Evolutionary conservation across 2,888 invertebrate genomes (phyloP).

Genomic region (Hyalella azteca): DNA sequence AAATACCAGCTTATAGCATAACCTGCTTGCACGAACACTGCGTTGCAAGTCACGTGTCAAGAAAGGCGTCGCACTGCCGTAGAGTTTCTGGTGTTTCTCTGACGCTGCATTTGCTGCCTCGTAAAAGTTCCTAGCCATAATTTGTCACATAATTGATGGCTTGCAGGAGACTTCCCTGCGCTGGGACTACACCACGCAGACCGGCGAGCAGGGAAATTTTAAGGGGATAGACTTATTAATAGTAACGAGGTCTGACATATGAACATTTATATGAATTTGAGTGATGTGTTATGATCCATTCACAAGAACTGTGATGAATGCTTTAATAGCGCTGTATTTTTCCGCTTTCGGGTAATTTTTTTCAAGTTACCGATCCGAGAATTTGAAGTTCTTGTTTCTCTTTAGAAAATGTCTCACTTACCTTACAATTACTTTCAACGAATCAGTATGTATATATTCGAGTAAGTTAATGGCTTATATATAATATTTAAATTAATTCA

Average conservation of each 20-base stretch:
- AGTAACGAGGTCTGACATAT: too few species aligned
- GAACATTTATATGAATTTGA: too few species aligned
- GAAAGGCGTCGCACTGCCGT: not conserved
- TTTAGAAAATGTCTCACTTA: not conserved
- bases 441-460: too few species aligned
- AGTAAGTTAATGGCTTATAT: too few species aligned
- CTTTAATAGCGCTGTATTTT: too few species aligned
- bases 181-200: conserved; percentile 5
- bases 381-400: not conserved
- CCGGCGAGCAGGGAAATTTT: not conserved
- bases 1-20: too few species aligned
- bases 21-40: not conserved
- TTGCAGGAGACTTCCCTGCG: conserved; percentile 16
- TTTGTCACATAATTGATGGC: conserved; percentile 36
- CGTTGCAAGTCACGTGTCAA: not conserved
- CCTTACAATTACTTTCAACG: not conserved
- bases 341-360: too few species aligned
- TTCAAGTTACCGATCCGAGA: not conserved
- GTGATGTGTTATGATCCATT: too few species aligned
- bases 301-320: too few species aligned
- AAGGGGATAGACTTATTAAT: too few species aligned
- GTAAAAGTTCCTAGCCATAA: conserved; percentile 24
- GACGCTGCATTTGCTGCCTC: conserved; percentile 5
- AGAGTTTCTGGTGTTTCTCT: conserved; percentile 16
- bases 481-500: too few species aligned